phyloP scores from a whole-genome alignment of 2,113 vertebrate species.

The Nymphicus hollandicus region DNA sequence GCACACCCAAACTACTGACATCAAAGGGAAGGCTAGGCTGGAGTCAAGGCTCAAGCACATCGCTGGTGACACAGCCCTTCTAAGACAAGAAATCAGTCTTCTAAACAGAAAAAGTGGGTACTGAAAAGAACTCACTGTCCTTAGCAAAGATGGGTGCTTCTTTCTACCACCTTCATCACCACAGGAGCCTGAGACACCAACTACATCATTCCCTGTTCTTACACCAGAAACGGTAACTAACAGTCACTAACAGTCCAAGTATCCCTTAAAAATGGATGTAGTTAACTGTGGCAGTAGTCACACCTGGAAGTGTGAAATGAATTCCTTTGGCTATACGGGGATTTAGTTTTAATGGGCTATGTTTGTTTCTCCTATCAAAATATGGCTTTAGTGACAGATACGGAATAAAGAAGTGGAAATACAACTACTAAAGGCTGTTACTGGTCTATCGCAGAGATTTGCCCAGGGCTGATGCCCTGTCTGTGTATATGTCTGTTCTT shows the following conservation, averaged over 20 bases:
- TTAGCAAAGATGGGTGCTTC: conserved; percentile 12
- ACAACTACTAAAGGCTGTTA: not conserved
- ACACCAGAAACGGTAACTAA: not conserved
- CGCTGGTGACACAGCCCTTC: conserved; percentile 35
- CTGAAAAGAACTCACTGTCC: conserved; percentile 71
- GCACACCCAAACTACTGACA: conserved; percentile 44
- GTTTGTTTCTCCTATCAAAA: not conserved
- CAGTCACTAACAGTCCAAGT: not conserved
- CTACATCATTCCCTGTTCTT: not conserved
- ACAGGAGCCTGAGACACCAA: not conserved
- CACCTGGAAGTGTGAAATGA: not conserved
- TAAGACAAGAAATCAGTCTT: conserved; percentile 76
- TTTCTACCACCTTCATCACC: not conserved
- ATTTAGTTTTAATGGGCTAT: not conserved
- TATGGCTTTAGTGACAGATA: not conserved
- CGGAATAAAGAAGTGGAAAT: not conserved
- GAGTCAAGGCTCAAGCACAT: conserved; percentile 66
- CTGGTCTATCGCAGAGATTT: not conserved
- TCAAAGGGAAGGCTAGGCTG: conserved; percentile 67
- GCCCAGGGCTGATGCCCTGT: not conserved
- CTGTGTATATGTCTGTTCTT: not conserved
- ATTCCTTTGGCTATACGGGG: not conserved
- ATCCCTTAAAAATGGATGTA: not conserved
- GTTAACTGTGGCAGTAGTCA: not conserved
- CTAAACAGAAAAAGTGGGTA: conserved; percentile 71